phyloP scores from a whole-genome alignment of 2,797 vertebrate species.

The Crossoptilon crossoptilon region DNA sequence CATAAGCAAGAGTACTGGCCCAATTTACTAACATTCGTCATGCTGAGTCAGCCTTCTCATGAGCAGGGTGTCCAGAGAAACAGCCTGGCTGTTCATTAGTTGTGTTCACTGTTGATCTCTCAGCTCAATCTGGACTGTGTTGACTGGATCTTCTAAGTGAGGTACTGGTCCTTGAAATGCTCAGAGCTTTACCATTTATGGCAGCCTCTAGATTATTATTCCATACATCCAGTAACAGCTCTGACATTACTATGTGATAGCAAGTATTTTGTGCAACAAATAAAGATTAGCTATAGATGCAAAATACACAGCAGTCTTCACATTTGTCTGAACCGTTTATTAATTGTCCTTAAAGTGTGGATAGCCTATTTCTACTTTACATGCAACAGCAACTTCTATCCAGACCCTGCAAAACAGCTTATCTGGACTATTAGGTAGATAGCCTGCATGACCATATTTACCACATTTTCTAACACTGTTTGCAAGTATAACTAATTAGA shows the following conservation, averaged over 20 bases:
- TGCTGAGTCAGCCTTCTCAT: background rate
- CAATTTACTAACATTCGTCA: background rate
- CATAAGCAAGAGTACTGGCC: background rate
- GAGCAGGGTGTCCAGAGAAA: background rate
- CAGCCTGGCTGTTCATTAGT: background rate
- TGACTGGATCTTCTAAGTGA: background rate
- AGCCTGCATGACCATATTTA: background rate
- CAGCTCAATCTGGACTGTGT: background rate
- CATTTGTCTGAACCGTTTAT: background rate
- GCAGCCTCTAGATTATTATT: background rate
- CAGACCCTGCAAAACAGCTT: background rate
- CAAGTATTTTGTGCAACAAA: background rate
- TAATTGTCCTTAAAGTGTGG: background rate
- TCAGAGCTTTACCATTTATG: background rate
- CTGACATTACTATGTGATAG: background rate
- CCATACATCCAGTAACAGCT: background rate
- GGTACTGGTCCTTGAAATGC: background rate
- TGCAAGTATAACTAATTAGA: conserved; percentile 53
- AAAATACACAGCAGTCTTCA: background rate
- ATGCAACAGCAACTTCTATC: background rate
- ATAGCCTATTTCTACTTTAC: background rate
- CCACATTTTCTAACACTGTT: conserved; percentile 7
- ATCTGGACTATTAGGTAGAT: background rate
- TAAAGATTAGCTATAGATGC: background rate
- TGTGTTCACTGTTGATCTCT: background rate